Conservation (phyloP, 2,113 vertebrate species). For the Anarhynchus alexandrinus region DNA sequence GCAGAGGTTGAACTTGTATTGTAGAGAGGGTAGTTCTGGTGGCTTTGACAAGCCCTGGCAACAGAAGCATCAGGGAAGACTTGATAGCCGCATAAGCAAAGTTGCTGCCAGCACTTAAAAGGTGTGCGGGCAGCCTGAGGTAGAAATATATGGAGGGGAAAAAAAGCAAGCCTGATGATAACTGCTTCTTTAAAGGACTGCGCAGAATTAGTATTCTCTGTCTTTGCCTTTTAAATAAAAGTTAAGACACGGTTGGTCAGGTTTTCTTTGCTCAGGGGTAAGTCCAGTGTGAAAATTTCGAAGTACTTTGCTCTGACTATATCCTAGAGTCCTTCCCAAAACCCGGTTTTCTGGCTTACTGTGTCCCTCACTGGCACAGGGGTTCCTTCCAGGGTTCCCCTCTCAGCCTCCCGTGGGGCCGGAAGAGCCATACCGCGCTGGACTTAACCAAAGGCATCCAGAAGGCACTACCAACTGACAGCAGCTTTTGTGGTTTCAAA, state of each 20-base stretch:
- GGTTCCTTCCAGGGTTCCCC: not conserved
- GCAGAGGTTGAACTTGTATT: not conserved
- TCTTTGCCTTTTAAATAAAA: not conserved
- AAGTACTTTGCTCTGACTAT: not conserved
- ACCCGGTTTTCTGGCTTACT: not conserved
- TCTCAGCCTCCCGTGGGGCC: rapidly evolving
- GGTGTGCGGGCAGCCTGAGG: not conserved
- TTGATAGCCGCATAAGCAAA: not conserved
- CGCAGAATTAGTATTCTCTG: not conserved
- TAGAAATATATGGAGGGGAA: rapidly evolving
- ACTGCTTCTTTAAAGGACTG: not conserved
- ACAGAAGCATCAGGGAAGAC: not conserved
- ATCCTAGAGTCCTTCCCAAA: not conserved
- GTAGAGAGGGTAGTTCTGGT: not conserved
- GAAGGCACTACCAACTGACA: not conserved
- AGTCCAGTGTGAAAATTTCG: not conserved
- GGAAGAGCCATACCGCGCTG: rapidly evolving
- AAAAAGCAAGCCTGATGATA: not conserved
- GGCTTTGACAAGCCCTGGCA: not conserved
- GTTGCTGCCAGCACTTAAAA: slow-evolving; percentile 24
- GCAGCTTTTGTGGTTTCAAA: not conserved
- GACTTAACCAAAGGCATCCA: not conserved
- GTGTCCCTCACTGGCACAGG: not conserved
- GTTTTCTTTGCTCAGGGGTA: not conserved
- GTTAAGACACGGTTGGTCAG: not conserved